A percentile compares a stretch with the other conserved stretches of the same genome.
phyloP scores from a whole-genome alignment of 2,113 vertebrate species.

The Vidua macroura region DNA sequence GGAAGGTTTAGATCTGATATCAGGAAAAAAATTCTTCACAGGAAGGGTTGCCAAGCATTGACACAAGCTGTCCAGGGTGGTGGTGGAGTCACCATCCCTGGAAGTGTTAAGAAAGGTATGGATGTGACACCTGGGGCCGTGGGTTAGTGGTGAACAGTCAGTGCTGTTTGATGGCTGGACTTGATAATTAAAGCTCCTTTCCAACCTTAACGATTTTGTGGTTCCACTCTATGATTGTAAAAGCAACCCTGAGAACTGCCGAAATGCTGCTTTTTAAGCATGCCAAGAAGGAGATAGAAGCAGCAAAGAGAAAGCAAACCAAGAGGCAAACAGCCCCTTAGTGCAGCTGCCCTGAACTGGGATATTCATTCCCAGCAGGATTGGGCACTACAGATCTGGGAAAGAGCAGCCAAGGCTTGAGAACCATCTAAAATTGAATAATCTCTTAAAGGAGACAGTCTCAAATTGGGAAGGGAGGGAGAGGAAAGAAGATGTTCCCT shows the following conservation, averaged over 20 bases:
- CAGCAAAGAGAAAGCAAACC: neutral
- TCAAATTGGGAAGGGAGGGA: neutral
- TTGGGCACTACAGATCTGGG: too few relatives aligned
- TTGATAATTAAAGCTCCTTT: neutral
- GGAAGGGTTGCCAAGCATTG: neutral
- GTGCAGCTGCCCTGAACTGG: neutral
- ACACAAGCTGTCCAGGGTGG: neutral
- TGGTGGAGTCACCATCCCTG: neutral
- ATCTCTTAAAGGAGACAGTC: neutral
- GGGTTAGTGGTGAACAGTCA: neutral
- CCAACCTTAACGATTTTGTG: fast-evolving
- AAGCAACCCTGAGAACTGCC: neutral
- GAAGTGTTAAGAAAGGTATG: neutral
- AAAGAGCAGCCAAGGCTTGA: neutral
- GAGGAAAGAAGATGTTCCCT: neutral
- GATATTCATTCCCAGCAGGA: neutral
- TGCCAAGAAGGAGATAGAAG: neutral
- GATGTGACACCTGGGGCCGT: neutral
- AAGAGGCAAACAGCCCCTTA: neutral
- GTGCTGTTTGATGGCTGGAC: neutral
- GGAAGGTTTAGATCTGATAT: neutral
- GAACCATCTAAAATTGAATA: neutral
- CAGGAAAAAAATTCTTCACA: too few relatives aligned
- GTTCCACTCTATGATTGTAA: neutral
- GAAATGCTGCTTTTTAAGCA: neutral